phyloP scores from a whole-genome alignment of 2,797 vertebrate genomes.

The Gymnothorax reevesii region DNA sequence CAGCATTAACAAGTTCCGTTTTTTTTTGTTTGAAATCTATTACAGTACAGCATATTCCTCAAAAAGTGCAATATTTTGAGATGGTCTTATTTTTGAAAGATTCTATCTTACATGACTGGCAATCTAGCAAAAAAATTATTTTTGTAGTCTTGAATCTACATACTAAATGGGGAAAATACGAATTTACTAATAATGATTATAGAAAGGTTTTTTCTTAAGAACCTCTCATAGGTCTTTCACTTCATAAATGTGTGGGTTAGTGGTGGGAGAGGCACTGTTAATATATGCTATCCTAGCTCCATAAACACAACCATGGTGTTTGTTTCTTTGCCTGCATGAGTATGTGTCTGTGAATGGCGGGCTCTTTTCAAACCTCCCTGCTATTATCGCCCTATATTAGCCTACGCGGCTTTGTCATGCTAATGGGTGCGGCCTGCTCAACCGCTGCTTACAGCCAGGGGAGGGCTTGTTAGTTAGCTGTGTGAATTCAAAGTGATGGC shows the following conservation, averaged over 20 bases:
- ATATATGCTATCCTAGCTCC: slow-evolving; percentile 23
- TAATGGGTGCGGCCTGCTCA: slow-evolving; percentile 63
- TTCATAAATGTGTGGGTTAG: not conserved
- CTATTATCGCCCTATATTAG: slow-evolving; percentile 5
- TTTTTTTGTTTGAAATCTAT: not conserved
- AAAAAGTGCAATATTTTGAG: not conserved
- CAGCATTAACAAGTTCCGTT: not conserved
- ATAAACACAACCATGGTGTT: slow-evolving; percentile 3
- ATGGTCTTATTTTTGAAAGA: not conserved
- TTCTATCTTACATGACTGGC: not conserved
- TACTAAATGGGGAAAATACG: not conserved
- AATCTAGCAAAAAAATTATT: not conserved
- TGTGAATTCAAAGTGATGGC: not conserved
- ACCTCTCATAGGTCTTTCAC: not conserved
- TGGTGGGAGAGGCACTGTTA: slow-evolving; percentile 2
- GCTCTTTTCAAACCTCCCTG: slow-evolving; percentile 8
- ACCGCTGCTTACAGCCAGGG: slow-evolving; percentile 61
- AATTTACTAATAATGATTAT: not conserved
- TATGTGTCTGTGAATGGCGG: slow-evolving; percentile 18
- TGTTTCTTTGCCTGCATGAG: not conserved
- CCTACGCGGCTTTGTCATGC: slow-evolving; percentile 64
- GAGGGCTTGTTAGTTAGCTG: slow-evolving; percentile 65
- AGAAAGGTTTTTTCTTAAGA: not conserved
- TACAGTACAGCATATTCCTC: not conserved
- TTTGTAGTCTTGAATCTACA: not conserved